Base-by-base conservation (phyloP, 2,113 vertebrate species). In the Haemorhous mexicanus region DNA sequence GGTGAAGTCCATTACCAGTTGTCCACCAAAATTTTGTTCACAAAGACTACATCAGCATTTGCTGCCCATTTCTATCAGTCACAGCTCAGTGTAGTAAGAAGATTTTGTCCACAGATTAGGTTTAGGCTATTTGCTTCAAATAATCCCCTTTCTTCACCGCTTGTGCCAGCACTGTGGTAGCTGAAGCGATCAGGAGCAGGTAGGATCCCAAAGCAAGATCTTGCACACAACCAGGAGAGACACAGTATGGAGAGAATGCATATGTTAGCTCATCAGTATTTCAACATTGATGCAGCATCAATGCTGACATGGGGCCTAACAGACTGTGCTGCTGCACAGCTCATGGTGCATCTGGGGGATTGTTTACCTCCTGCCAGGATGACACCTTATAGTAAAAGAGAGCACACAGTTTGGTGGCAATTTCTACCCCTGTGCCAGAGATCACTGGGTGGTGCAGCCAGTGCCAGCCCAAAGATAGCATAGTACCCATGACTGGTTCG, bases 381-480 rank as follows among this genome's bases (percentile, higher is more conserved):
- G 24, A 55, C 12, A 67, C 28, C n/a, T n/a, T 19, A 46, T 13
- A 69, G n/a, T 11, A 64, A 64, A 1, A 69, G 20, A 37, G 32
- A 77, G 17, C 2, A 3, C 49, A 24, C 2, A 2, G n/a, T 44
- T 39, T 18, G 39, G 50, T 49, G 50, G 41, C 0, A 0, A 63
- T 72, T 87, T 84, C 52, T 75, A 47, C 13, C n/a, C 39, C 47
- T 1, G 2, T 28, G 37, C 49, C 47, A 22, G 39, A 49, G 16
- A 50, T 26, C 1, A 0, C 43, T 35, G 49, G n/a, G 17, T 26
- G 37, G 6, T 7, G 2, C 11, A 18, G n/a, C 7, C 0, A 1
- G 37, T 69, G 33, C 55, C 47, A 68, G 68, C n/a, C 61, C 30
- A 59, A 62, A 68, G 58, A 52, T 37, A 24, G 13, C 16, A 10